Evolutionary conservation across 1,140 invertebrate species (phyloP).

Genomic region (Euura saliciscinereae): DNA sequence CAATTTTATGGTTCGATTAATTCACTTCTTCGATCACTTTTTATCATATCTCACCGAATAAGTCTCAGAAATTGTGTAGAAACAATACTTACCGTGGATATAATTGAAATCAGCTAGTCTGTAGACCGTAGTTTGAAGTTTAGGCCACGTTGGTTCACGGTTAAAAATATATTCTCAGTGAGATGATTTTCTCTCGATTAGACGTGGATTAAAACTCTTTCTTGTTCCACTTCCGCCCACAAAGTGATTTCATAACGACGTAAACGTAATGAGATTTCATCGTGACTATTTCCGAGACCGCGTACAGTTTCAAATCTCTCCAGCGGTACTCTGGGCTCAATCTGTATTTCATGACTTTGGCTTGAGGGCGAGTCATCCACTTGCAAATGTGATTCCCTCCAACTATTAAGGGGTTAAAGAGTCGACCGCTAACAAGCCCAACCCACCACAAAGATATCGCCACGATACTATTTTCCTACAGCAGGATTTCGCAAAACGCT

Average conservation of each 20-base stretch:
- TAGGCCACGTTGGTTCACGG: background rate
- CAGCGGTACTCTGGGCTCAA: background rate
- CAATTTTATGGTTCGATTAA: too few species aligned
- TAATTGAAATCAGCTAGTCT: background rate
- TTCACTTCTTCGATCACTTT: background rate
- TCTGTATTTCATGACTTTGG: background rate
- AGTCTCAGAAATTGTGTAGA: background rate
- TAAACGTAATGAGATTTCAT: conserved; percentile 1
- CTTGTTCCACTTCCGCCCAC: background rate
- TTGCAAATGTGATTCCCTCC: background rate
- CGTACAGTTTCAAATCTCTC: conserved; percentile 1
- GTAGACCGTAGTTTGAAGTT: background rate
- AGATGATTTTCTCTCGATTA: background rate
- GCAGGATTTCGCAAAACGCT: background rate
- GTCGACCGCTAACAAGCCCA: background rate
- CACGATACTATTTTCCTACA: background rate
- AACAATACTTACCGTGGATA: background rate
- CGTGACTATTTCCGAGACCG: background rate
- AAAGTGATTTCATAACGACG: conserved; percentile 7
- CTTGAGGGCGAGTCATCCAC: background rate
- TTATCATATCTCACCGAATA: background rate
- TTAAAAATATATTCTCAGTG: background rate
- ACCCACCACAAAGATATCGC: background rate
- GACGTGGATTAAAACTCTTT: background rate
- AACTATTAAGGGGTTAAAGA: conserved; percentile 1